Conservation (phyloP, 2,113 vertebrate genomes). For the Paramormyrops kingsleyae region DNA sequence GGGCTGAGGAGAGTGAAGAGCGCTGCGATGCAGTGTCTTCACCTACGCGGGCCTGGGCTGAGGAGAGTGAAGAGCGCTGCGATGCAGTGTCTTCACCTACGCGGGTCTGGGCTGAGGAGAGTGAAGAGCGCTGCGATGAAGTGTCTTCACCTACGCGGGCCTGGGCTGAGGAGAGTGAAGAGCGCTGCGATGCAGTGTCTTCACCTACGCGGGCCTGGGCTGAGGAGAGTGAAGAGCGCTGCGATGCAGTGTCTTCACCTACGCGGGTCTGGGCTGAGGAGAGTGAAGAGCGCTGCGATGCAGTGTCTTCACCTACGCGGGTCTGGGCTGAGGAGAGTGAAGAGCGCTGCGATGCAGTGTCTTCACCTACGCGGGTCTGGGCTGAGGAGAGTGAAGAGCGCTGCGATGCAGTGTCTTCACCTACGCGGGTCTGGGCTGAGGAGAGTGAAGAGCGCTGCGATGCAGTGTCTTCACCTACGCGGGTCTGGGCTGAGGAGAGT, state of each 20-base stretch:
- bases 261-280: neutral
- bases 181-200: neutral
- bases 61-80: neutral
- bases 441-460: neutral
- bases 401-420: slow-evolving; percentile 15
- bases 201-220: neutral
- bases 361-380: neutral
- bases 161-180: neutral
- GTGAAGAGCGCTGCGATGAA: neutral
- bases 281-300: neutral
- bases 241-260: slow-evolving; percentile 13
- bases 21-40: slow-evolving; percentile 7
- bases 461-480: slow-evolving; percentile 7
- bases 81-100: slow-evolving; percentile 7
- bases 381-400: neutral
- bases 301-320: slow-evolving; percentile 4
- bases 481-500: neutral
- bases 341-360: neutral
- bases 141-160: slow-evolving; percentile 1
- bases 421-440: neutral
- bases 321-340: neutral
- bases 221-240: neutral
- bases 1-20: neutral
- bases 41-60: neutral
- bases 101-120: neutral